Evolutionary conservation across 2,113 vertebrate species (phyloP).

Genomic region (Saguinus imperator): DNA sequence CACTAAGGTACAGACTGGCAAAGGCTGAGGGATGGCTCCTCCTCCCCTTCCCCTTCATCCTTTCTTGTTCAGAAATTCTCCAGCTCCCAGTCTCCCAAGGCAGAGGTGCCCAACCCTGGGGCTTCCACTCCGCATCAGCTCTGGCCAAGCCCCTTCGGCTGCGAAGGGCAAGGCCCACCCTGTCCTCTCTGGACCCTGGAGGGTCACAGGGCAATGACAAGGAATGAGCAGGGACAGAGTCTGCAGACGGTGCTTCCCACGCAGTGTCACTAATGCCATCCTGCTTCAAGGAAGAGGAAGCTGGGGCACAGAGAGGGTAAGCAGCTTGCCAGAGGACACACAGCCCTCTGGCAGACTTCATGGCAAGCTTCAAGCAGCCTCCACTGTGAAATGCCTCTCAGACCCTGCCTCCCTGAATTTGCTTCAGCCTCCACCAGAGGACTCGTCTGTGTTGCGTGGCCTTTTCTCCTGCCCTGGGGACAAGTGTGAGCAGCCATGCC

Average conservation of each 20-base stretch:
- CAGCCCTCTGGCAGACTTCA: accelerated
- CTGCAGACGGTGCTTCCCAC: not conserved
- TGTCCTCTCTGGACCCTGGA: not conserved
- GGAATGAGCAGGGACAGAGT: not conserved
- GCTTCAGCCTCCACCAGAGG: not conserved
- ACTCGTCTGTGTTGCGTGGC: accelerated
- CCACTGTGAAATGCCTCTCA: accelerated
- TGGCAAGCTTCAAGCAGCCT: not conserved
- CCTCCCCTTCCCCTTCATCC: not conserved
- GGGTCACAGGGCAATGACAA: not conserved
- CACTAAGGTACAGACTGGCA: not conserved
- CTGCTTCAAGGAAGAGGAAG: not conserved
- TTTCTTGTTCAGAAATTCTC: not conserved
- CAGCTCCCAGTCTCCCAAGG: not conserved
- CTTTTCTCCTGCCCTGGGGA: not conserved
- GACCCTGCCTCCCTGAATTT: not conserved
- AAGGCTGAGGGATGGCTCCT: not conserved
- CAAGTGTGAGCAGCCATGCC: no score
- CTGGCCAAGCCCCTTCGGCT: not conserved
- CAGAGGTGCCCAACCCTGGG: not conserved
- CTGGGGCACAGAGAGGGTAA: not conserved
- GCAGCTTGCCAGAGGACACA: not conserved
- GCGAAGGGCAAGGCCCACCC: not conserved
- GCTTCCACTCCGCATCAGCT: not conserved
- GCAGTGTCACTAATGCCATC: accelerated